phyloP scores from a whole-genome alignment of 2,113 vertebrate species.

The Pygoscelis adeliae region DNA sequence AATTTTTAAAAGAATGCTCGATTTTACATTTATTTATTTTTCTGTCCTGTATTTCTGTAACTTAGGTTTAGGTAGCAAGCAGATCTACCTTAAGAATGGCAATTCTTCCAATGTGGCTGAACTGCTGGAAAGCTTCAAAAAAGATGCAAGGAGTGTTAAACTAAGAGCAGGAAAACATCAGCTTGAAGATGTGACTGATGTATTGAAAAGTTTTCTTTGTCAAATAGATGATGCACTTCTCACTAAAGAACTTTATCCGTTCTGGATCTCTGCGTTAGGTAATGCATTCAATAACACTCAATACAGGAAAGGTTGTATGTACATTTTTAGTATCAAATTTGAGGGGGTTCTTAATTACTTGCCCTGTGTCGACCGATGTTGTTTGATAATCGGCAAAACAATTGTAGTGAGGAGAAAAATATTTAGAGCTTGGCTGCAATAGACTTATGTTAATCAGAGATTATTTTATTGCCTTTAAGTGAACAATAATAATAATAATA shows the following conservation, averaged over 20 bases:
- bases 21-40: neutral
- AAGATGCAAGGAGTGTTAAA: conserved; percentile 91
- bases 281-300: neutral
- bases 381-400: neutral
- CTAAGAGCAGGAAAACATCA: conserved; percentile 86
- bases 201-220: conserved; percentile 88
- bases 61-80: conserved; percentile 87
- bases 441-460: neutral
- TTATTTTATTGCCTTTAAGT: neutral
- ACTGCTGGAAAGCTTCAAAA: conserved; percentile 87
- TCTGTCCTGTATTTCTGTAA: neutral
- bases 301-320: neutral
- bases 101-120: conserved; percentile 76
- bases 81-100: conserved; percentile 86
- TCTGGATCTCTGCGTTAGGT: conserved; percentile 95
- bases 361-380: neutral
- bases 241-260: conserved; percentile 94
- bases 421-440: neutral
- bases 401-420: neutral
- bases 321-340: neutral
- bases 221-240: conserved; percentile 90
- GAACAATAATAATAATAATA: neutral
- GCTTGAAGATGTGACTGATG: conserved; percentile 89
- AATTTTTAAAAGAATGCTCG: neutral
- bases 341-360: neutral